phyloP scores from a whole-genome alignment of 2,888 invertebrate species.

The Abscondita cerata region DNA sequence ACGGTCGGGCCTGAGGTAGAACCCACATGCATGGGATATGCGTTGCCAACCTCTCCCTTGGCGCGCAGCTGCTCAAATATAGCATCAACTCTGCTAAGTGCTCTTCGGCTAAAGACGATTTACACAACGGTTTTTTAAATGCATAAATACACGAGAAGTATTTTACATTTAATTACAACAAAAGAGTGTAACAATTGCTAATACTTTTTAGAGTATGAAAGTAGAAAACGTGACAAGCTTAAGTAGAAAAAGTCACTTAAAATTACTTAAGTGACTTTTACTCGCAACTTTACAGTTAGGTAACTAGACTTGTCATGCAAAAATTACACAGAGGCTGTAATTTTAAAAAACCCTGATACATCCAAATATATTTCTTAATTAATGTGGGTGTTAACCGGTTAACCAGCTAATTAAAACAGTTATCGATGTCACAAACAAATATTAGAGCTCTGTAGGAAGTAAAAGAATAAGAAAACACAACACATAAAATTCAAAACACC shows the following conservation, averaged over 20 bases:
- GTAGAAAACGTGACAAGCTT: no score
- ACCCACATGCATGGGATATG: conserved; percentile 88
- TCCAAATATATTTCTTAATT: conserved; percentile 1
- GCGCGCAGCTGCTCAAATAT: conserved; percentile 93
- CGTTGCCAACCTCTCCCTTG: conserved; percentile 89
- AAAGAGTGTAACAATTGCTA: conserved; percentile 13
- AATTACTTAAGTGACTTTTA: conserved; percentile 6
- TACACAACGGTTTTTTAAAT: conserved; percentile 22
- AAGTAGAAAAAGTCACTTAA: no score
- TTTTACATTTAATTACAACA: no score
- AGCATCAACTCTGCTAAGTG: conserved; percentile 94
- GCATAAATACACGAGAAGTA: conserved; percentile 19
- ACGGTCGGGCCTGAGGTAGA: conserved; percentile 72
- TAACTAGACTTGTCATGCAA: conserved; percentile 15
- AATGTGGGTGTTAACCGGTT: neutral
- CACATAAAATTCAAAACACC: conserved; percentile 7
- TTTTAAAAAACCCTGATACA: conserved; percentile 29
- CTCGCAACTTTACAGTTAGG: conserved; percentile 21
- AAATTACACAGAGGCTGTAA: neutral
- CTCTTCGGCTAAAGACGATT: conserved; percentile 76
- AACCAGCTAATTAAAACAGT: conserved; percentile 3
- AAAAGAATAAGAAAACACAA: conserved; percentile 16
- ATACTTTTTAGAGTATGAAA: neutral
- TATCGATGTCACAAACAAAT: neutral
- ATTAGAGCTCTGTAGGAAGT: conserved; percentile 18